Evolutionary conservation across 2,113 vertebrate genomes (phyloP).

Genomic region (Xyliphius kryptos): DNA sequence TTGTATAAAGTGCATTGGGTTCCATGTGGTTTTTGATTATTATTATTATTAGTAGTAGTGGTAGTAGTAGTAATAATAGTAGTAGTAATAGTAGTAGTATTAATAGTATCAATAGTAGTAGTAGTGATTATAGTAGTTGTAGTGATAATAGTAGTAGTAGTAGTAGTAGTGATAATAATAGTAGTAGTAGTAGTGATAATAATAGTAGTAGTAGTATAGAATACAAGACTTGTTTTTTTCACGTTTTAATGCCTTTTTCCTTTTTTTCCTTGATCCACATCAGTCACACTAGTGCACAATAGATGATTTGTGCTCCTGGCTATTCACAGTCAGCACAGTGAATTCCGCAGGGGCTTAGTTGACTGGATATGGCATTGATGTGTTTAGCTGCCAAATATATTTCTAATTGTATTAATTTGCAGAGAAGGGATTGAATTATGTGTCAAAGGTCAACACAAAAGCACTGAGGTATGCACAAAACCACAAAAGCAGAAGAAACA

Average conservation of each 20-base stretch:
- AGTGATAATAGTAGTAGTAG: too few relatives aligned
- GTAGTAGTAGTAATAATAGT: too few relatives aligned
- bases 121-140: too few relatives aligned
- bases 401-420: constrained; percentile 51
- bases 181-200: too few relatives aligned
- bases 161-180: too few relatives aligned
- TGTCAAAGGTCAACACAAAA: constrained; percentile 19
- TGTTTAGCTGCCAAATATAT: constrained; percentile 40
- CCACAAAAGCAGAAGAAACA: background rate
- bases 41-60: too few relatives aligned
- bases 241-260: constrained; percentile 1
- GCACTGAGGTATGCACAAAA: constrained; percentile 6
- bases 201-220: too few relatives aligned
- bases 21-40: too few relatives aligned
- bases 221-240: background rate
- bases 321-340: constrained; percentile 27
- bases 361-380: constrained; percentile 8
- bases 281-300: constrained; percentile 40
- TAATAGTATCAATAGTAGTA: too few relatives aligned
- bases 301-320: constrained; percentile 36
- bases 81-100: too few relatives aligned
- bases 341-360: constrained; percentile 30
- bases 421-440: constrained; percentile 45
- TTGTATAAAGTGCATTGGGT: too few relatives aligned
- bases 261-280: constrained; percentile 24